Conservation (phyloP, 2,113 vertebrate species). For the Myotis davidii region DNA sequence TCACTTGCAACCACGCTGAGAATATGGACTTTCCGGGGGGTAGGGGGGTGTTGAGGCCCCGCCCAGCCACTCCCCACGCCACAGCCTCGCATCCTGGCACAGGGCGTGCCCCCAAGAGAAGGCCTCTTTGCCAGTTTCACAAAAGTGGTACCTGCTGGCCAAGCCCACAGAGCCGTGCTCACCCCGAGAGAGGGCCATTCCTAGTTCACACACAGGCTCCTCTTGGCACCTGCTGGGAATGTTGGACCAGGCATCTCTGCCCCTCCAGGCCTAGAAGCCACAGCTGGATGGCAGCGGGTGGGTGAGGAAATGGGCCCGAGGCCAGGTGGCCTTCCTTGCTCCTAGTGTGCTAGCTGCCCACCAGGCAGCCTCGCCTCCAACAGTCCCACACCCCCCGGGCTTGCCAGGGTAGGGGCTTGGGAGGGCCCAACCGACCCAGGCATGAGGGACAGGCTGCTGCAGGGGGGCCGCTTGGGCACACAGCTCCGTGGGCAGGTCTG, state of each 20-base stretch:
- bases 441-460: neutral
- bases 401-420: neutral
- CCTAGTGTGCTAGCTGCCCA: neutral
- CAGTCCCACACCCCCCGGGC: neutral
- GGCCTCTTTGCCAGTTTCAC: neutral
- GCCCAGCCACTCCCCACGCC: too few species aligned
- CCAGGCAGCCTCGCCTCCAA: neutral
- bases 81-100: neutral
- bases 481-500: neutral
- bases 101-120: neutral
- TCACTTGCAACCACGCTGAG: neutral
- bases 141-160: neutral
- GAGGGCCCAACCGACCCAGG: neutral
- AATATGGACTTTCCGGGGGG: neutral
- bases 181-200: neutral
- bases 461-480: neutral
- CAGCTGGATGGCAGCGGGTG: neutral
- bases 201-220: neutral
- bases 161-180: neutral
- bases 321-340: neutral
- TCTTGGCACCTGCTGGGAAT: neutral
- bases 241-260: neutral
- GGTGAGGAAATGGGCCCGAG: neutral
- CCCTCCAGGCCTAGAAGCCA: neutral
- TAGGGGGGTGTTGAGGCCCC: accelerated